Conservation (phyloP, 2,797 vertebrate genomes). For the Onychomys leucogaster region DNA sequence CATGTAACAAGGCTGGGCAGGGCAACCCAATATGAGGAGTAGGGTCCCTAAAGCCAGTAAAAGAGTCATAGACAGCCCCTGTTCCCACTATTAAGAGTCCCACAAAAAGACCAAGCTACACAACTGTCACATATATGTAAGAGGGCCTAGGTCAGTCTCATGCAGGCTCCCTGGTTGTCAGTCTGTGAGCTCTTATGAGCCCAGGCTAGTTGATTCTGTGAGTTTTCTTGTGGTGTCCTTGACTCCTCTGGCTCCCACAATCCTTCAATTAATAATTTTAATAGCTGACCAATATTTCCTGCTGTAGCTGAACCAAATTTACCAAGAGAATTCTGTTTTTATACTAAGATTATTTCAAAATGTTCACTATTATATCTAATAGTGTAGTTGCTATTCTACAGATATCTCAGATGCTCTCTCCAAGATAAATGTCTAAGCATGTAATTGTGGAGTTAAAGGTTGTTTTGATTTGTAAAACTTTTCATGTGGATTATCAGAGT, state of each 20-base stretch:
- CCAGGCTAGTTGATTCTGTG: background rate
- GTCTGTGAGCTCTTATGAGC: background rate
- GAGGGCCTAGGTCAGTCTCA: background rate
- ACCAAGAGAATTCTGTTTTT: constrained; percentile 10
- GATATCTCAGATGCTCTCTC: constrained; percentile 5
- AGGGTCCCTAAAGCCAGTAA: background rate
- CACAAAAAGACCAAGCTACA: background rate
- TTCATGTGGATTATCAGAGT: background rate
- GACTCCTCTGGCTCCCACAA: background rate
- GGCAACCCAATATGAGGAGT: background rate
- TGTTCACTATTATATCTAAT: background rate
- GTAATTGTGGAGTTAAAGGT: background rate
- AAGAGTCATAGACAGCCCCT: background rate
- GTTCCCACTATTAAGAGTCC: background rate
- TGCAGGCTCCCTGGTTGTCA: background rate
- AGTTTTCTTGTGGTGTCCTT: background rate
- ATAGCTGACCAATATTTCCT: background rate
- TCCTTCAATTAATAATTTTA: background rate
- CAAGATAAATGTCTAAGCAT: background rate
- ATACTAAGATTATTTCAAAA: constrained; percentile 50
- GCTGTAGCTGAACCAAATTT: constrained; percentile 18
- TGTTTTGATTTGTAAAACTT: constrained; percentile 41
- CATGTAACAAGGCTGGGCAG: background rate
- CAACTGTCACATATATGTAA: background rate
- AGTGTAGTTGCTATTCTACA: background rate